Conservation (phyloP, 2,113 vertebrate species). For the Indicator maculatus region DNA sequence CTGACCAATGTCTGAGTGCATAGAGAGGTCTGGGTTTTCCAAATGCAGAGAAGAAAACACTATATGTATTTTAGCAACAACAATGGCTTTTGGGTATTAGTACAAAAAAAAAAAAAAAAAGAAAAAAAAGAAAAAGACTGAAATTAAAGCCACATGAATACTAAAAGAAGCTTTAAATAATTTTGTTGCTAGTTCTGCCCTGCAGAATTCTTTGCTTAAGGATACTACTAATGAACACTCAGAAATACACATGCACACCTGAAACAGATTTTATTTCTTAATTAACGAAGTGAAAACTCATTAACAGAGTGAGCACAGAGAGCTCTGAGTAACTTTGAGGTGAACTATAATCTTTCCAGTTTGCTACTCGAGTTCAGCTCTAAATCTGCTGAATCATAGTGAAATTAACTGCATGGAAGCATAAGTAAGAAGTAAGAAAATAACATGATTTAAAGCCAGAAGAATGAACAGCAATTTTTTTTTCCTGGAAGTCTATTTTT, state of each 20-base stretch:
- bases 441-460: conserved; percentile 1
- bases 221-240: background rate
- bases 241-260: background rate
- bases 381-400: conserved; percentile 21
- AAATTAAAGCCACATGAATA: conserved; percentile 19
- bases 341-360: background rate
- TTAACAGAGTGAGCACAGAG: background rate
- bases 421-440: conserved; percentile 1
- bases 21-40: background rate
- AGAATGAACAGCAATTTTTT: background rate
- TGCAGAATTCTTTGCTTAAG: background rate
- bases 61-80: background rate
- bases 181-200: background rate
- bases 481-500: background rate
- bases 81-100: conserved; percentile 27
- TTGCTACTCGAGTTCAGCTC: background rate
- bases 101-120: background rate
- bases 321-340: background rate
- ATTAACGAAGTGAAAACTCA: background rate
- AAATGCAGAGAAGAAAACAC: background rate
- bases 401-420: background rate
- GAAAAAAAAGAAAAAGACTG: background rate
- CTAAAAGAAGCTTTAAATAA: conserved; percentile 38
- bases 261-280: background rate
- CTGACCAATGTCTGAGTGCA: background rate